phyloP scores from a whole-genome alignment of 1,140 invertebrate species.

The Ridgeia piscesae region DNA sequence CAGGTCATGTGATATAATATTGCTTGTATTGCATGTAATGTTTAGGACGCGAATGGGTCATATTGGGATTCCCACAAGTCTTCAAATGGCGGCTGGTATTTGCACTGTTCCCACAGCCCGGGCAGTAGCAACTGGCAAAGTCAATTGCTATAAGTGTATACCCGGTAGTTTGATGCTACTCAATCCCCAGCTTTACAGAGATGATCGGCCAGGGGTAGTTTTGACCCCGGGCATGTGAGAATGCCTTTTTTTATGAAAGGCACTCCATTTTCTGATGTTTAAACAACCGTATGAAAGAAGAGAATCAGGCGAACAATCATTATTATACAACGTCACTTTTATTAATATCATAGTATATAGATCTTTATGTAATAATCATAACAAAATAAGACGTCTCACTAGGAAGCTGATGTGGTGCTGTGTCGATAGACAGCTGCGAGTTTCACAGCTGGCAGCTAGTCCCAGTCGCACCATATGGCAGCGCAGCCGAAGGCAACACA shows the following conservation, averaged over 20 bases:
- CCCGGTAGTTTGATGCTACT: too few relatives aligned
- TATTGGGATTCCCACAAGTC: too few relatives aligned
- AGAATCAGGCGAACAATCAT: neutral
- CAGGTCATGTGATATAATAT: too few relatives aligned
- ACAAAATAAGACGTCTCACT: slow-evolving; percentile 1
- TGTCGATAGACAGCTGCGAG: neutral
- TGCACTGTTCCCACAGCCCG: too few relatives aligned
- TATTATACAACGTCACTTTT: slow-evolving; percentile 6
- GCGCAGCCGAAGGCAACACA: neutral
- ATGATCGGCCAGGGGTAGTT: too few relatives aligned
- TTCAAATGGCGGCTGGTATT: too few relatives aligned
- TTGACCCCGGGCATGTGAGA: too few relatives aligned
- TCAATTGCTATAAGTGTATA: too few relatives aligned
- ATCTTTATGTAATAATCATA: slow-evolving; percentile 2
- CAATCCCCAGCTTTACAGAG: too few relatives aligned
- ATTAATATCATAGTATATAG: slow-evolving; percentile 2
- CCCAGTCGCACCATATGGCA: neutral
- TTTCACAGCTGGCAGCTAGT: neutral
- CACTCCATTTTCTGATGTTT: neutral
- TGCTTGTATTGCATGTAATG: too few relatives aligned
- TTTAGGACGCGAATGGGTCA: too few relatives aligned
- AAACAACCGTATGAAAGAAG: neutral
- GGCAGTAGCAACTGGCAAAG: too few relatives aligned
- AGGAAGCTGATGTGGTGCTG: neutral
- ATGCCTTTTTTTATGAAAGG: neutral